These are phyloP conservation scores for Lacerta agilis DNA, from an alignment of 2,797 vertebrate species.

Conservation along the genomic window DNA sequence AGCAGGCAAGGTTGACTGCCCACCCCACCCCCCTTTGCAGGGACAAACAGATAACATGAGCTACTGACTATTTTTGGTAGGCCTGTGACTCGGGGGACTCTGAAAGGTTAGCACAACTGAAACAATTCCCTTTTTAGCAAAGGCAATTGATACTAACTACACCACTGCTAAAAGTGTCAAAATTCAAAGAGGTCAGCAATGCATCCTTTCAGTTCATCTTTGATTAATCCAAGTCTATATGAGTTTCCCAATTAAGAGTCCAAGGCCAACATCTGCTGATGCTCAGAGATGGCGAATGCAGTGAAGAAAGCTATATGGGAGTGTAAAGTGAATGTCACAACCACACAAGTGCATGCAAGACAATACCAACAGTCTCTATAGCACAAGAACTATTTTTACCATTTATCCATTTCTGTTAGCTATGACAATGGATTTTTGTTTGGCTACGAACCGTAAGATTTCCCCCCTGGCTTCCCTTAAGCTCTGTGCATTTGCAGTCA, in stretches of 20 bases:
- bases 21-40: constrained; percentile 20
- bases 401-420: constrained; percentile 76
- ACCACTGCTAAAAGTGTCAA: constrained; percentile 25
- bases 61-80: background rate
- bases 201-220: constrained; percentile 80
- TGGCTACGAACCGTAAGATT: background rate
- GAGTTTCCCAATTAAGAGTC: constrained; percentile 78
- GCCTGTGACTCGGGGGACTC: background rate
- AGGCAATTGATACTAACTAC: constrained; percentile 37
- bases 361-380: constrained; percentile 65
- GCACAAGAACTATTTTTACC: constrained; percentile 74
- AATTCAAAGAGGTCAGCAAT: constrained; percentile 69
- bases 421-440: background rate
- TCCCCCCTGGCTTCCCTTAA: constrained; percentile 1
- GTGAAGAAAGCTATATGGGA: constrained; percentile 73
- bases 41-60: background rate
- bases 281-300: constrained; percentile 80
- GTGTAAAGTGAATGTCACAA: constrained; percentile 77
- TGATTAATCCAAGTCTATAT: constrained; percentile 57
- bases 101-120: constrained; percentile 19
- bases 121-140: background rate
- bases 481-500: background rate
- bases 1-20: background rate
- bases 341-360: constrained; percentile 79
- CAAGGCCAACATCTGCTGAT: constrained; percentile 86